These are phyloP conservation scores for Gila robusta DNA, from an alignment of 2,797 vertebrate genomes.

Conservation along the genomic window DNA sequence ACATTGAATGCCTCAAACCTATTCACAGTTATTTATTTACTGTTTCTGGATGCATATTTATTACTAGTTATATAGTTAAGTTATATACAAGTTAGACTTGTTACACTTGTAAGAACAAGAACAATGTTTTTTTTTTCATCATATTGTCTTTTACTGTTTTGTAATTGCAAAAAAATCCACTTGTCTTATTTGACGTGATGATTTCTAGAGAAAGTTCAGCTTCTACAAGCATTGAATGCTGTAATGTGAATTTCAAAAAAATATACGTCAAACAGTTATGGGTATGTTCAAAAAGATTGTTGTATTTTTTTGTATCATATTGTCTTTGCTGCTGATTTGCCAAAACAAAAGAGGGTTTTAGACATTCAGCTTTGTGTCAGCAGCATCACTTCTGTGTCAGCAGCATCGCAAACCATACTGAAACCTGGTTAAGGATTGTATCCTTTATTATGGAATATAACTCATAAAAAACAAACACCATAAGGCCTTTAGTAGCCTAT, in stretches of 20 bases:
- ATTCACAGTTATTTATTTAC: background rate
- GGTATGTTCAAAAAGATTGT: background rate
- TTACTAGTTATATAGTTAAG: background rate
- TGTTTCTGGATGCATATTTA: background rate
- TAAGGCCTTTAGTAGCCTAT: background rate
- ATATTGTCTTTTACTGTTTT: background rate
- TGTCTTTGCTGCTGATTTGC: background rate
- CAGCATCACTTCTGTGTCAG: background rate
- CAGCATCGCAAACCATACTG: background rate
- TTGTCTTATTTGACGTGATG: background rate
- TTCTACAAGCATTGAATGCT: background rate
- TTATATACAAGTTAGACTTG: background rate
- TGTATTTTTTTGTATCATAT: background rate
- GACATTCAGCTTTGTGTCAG: background rate
- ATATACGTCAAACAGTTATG: background rate
- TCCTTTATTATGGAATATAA: constrained; percentile 1
- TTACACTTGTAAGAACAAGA: background rate
- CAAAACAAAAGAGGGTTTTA: background rate
- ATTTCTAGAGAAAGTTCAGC: background rate
- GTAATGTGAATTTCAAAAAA: background rate
- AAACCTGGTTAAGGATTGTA: background rate
- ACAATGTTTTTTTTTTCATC: background rate
- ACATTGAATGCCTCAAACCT: background rate
- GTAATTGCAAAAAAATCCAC: background rate
- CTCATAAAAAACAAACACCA: constrained; percentile 6